These are phyloP conservation scores for Drosophila atripex DNA, from an alignment of 2,888 invertebrate species.

Conservation along the genomic window DNA sequence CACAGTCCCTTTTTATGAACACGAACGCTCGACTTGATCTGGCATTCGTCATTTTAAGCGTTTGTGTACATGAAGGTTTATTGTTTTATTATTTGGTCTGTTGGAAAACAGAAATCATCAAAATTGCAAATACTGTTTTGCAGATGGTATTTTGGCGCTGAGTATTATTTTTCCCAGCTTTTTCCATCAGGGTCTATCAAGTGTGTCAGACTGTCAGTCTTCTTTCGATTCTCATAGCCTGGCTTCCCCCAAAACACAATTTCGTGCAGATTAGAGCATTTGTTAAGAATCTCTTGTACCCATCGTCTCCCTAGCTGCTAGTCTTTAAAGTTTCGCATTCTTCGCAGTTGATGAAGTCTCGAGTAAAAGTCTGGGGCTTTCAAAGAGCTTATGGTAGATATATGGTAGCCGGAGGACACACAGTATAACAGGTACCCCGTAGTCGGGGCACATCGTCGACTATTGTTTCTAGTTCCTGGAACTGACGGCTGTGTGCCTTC, in stretches of 20 bases:
- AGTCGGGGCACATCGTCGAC: not conserved
- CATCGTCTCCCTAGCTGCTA: not conserved
- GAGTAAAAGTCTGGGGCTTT: no score
- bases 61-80: slow-evolving; percentile 2
- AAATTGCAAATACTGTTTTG: slow-evolving; percentile 1
- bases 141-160: not conserved
- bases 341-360: not conserved
- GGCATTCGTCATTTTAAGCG: slow-evolving; percentile 2
- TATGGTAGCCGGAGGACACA: not conserved
- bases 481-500: slow-evolving; percentile 31
- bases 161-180: not conserved
- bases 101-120: slow-evolving; percentile 1
- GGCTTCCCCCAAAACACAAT: not conserved
- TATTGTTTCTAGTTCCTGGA: slow-evolving; percentile 8
- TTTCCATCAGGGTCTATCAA: not conserved
- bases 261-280: not conserved
- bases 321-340: not conserved
- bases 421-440: not conserved
- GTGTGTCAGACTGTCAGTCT: not conserved
- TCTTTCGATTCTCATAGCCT: not conserved
- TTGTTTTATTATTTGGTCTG: slow-evolving; percentile 2
- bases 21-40: slow-evolving; percentile 3
- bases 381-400: no score
- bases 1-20: slow-evolving; percentile 14
- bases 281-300: not conserved